phyloP scores from a whole-genome alignment of 1,140 invertebrate genomes.

The Apocrypta bakeri region DNA sequence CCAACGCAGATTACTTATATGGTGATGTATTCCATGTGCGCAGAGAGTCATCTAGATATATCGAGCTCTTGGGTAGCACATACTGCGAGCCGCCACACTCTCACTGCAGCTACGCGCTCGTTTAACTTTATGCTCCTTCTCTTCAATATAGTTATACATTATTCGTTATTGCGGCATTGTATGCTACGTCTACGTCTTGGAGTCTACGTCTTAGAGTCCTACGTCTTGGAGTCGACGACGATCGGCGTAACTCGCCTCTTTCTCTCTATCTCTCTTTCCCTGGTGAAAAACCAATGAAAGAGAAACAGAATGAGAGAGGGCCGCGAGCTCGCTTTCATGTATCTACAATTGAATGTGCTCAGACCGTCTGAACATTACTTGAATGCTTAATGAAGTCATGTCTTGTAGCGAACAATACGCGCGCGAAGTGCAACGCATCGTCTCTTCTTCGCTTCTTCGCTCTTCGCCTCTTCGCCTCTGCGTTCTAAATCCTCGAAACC shows the following conservation, averaged over 20 bases:
- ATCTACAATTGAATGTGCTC: conserved; percentile 58
- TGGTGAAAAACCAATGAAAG: conserved; percentile 18
- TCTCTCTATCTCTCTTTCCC: not conserved
- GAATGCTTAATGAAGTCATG: conserved; percentile 72
- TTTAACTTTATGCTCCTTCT: not conserved
- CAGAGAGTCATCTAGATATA: conserved; percentile 60
- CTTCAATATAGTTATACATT: conserved; percentile 67
- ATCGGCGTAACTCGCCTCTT: not conserved
- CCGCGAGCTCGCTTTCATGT: conserved; percentile 49
- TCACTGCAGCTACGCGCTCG: not conserved
- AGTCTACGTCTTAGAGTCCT: too few relatives aligned
- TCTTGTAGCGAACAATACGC: conserved; percentile 71
- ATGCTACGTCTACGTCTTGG: conserved; percentile 53
- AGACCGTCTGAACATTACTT: conserved; percentile 71
- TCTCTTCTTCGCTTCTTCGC: conserved; percentile 5
- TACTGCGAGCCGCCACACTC: conserved; percentile 22
- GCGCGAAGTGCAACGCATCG: not conserved
- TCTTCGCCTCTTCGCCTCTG: conserved; percentile 41
- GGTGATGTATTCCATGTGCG: conserved; percentile 62
- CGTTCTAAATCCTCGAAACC: conserved; percentile 56
- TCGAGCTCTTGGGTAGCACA: conserved; percentile 56
- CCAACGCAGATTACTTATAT: conserved; percentile 61
- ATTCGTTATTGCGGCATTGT: conserved; percentile 69
- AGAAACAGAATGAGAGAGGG: conserved; percentile 43
- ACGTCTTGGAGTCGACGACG: not conserved